Base-by-base conservation (phyloP, 2,888 invertebrate species). In the Drosophila neotestacea region DNA sequence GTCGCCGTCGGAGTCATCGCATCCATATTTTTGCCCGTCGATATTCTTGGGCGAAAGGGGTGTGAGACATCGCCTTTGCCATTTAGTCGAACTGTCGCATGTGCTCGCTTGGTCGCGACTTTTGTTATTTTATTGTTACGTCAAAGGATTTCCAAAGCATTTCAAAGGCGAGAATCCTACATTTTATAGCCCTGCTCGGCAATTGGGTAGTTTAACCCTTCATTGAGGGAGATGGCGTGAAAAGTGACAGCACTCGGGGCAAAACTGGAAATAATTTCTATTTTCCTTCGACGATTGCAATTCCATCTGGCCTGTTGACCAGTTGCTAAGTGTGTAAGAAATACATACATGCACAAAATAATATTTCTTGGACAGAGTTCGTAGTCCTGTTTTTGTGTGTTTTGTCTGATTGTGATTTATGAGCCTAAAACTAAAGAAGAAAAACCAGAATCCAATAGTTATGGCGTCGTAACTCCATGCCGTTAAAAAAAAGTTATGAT, bases 131-230 rank as follows among this genome's bases (percentile, higher is more conserved):
- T 88, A 81, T 88, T 88, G 81, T 75, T 82, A 67, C 70, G 62
- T 70, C 73, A 81, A 77, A 79, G 81, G 88, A 81, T 84, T 88
- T 81, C 69, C 81, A 71, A 69, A 61, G 66, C 74, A 70, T 70
- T 79, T 75, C 64, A 74, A 74, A 67, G 69, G 54, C 63, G 54
- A 66, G 85, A 86, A 88, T 83, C 82, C 88, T 66, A 74, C 81
- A 83, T 77, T 86, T 88, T 86, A 88, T 75, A 85, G 65, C 82
- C 70, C 69, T 60, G 61, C 75, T 79, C 72, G 70, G 79, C 85
- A 81, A 81, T 82, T 86, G 88, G 85, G 74, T 85, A 86, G 85
- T 71, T 86, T 86, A 86, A 86, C 86, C 86, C 86, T 86, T 86
- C 86, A 79, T 75, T 74, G 76, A 74, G 73, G 69, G 73, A 44